Percentiles rank a stretch among this genome's conserved stretches.
Evolutionary conservation across 1,140 invertebrate genomes (phyloP).

Genomic region (Heliconius nattereri): DNA sequence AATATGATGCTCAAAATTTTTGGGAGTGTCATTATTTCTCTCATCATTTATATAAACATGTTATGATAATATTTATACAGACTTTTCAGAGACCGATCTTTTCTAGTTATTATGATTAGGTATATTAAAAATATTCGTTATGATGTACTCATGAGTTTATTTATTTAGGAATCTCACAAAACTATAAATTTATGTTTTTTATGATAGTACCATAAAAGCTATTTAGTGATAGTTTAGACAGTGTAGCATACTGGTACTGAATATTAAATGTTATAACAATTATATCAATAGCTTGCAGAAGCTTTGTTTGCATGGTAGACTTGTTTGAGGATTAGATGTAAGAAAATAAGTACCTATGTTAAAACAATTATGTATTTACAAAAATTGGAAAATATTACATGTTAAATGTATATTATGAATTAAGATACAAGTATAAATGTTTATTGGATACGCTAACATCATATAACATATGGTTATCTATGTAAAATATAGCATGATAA

Average conservation of each 20-base stretch:
- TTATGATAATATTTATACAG: neutral
- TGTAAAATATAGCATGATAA: slow-evolving; percentile 66
- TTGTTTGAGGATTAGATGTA: slow-evolving; percentile 61
- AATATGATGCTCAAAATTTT: slow-evolving; percentile 29
- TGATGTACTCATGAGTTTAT: slow-evolving; percentile 51
- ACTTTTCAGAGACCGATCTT: slow-evolving; percentile 13
- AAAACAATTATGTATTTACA: slow-evolving; percentile 49
- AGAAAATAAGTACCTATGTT: slow-evolving; percentile 51
- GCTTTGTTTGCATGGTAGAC: slow-evolving; percentile 72
- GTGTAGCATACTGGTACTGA: slow-evolving; percentile 63
- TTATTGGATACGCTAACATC: slow-evolving; percentile 46
- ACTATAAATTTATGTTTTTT: slow-evolving; percentile 55
- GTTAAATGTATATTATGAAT: slow-evolving; percentile 74
- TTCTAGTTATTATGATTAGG: slow-evolving; percentile 23
- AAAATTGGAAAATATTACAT: slow-evolving; percentile 49
- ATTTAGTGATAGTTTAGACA: slow-evolving; percentile 54
- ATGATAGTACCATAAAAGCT: slow-evolving; percentile 51
- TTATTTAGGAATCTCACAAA: slow-evolving; percentile 69
- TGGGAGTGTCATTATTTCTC: neutral
- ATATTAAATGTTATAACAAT: slow-evolving; percentile 68
- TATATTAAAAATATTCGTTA: slow-evolving; percentile 40
- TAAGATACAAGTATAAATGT: slow-evolving; percentile 55
- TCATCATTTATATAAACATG: neutral
- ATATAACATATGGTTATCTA: slow-evolving; percentile 61
- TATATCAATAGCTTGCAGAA: slow-evolving; percentile 67